Percentiles rank a stretch among this genome's conserved stretches.
Conservation (phyloP, 2,113 vertebrate genomes). For the Thalassoma bifasciatum region DNA sequence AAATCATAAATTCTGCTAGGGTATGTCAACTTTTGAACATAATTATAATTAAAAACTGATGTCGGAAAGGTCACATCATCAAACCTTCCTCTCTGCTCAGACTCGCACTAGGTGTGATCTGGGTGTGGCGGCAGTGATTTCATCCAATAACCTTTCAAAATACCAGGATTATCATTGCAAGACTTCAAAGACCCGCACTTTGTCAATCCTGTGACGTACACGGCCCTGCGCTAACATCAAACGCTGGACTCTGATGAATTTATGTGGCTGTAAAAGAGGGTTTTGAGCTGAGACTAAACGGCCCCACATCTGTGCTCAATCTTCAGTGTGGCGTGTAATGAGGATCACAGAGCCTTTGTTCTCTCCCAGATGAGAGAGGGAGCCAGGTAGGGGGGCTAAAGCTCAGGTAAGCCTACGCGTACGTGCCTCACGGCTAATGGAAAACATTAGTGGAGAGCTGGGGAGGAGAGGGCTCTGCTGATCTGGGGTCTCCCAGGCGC, state of each 20-base stretch:
- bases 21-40: no score
- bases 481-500: slow-evolving; percentile 21
- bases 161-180: slow-evolving; percentile 25
- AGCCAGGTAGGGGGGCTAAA: slow-evolving; percentile 61
- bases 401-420: slow-evolving; percentile 54
- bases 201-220: slow-evolving; percentile 51
- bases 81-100: not conserved
- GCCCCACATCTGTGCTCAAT: slow-evolving; percentile 81
- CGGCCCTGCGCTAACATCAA: slow-evolving; percentile 69
- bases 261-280: slow-evolving; percentile 76
- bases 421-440: slow-evolving; percentile 48
- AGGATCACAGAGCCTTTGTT: slow-evolving; percentile 77
- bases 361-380: slow-evolving; percentile 47
- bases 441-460: slow-evolving; percentile 58
- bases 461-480: slow-evolving; percentile 26
- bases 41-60: no score
- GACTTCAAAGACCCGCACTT: slow-evolving; percentile 66
- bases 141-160: slow-evolving; percentile 25
- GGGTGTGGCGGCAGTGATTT: slow-evolving; percentile 25
- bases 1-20: no score
- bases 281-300: slow-evolving; percentile 61
- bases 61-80: not conserved
- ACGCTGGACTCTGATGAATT: slow-evolving; percentile 70
- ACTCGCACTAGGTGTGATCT: slow-evolving; percentile 14
- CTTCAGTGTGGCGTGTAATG: slow-evolving; percentile 67